These are phyloP conservation scores for Phoebastria nigripes DNA, from an alignment of 2,797 vertebrate genomes.

Conservation along the genomic window DNA sequence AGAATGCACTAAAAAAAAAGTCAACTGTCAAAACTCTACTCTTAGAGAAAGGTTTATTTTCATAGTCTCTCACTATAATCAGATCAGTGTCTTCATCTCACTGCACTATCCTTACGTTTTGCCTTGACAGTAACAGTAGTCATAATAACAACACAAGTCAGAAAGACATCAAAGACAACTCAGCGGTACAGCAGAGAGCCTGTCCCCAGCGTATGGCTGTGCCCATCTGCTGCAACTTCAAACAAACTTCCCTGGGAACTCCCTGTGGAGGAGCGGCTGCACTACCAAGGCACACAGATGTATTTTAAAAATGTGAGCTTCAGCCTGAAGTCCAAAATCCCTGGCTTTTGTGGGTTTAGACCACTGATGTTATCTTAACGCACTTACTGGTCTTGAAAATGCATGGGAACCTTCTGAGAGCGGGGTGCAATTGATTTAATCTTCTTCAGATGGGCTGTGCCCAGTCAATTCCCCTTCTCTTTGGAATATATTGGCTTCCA, in stretches of 20 bases:
- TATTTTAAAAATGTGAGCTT: not conserved
- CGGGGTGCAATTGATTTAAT: rapidly evolving
- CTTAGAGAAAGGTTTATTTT: conserved; percentile 1
- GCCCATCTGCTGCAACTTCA: not conserved
- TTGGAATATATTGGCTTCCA: not conserved
- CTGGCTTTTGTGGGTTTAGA: not conserved
- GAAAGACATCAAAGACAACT: not conserved
- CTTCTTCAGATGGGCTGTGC: not conserved
- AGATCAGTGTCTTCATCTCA: not conserved
- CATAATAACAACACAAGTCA: not conserved
- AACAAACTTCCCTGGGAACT: not conserved
- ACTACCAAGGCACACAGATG: not conserved
- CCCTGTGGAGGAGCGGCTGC: not conserved
- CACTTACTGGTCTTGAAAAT: not conserved
- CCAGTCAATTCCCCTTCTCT: not conserved
- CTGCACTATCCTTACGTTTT: not conserved
- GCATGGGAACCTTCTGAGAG: not conserved
- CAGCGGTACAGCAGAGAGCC: not conserved
- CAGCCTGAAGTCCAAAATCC: not conserved
- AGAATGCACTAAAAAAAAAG: not conserved
- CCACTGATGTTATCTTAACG: not conserved
- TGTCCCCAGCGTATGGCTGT: not conserved
- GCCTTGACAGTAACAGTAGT: not conserved
- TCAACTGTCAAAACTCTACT: not conserved
- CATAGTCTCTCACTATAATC: not conserved